Evolutionary conservation across 2,113 vertebrate species (phyloP).

Genomic region (Theristicus caerulescens): DNA sequence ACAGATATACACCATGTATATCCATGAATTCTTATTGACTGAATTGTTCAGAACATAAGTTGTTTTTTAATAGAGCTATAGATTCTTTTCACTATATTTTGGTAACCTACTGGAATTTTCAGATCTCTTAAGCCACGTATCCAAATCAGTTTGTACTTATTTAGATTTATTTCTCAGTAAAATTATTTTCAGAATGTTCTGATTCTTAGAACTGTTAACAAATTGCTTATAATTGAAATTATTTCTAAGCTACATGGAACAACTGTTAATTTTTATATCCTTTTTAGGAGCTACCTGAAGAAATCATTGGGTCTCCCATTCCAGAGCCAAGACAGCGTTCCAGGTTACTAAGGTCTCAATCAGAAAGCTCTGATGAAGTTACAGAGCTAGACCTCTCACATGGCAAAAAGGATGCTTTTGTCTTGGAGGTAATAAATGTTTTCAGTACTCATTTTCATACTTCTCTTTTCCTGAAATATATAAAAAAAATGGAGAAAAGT

Average conservation of each 20-base stretch:
- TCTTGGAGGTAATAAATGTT: slow-evolving; percentile 85
- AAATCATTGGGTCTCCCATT: slow-evolving; percentile 90
- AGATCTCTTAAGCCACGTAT: background rate
- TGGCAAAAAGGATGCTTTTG: slow-evolving; percentile 98
- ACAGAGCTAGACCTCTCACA: slow-evolving; percentile 95
- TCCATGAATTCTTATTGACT: background rate
- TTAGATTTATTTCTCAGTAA: background rate
- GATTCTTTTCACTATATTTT: background rate
- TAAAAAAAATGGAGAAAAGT: background rate
- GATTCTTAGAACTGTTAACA: background rate
- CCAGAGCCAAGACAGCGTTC: slow-evolving; percentile 92
- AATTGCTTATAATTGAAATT: background rate
- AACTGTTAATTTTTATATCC: background rate
- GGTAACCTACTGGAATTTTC: background rate
- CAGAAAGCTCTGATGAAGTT: slow-evolving; percentile 96
- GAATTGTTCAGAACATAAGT: background rate
- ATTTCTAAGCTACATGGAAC: background rate
- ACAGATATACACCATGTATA: too few relatives aligned
- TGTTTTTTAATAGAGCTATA: background rate
- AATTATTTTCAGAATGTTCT: background rate
- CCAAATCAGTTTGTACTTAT: background rate
- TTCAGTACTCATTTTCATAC: background rate
- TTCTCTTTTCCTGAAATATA: background rate
- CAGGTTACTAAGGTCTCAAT: slow-evolving; percentile 91
- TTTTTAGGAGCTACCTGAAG: slow-evolving; percentile 84